Evolutionary conservation across 2,888 invertebrate genomes (phyloP).

Genomic region (Zeuzera pyrina): DNA sequence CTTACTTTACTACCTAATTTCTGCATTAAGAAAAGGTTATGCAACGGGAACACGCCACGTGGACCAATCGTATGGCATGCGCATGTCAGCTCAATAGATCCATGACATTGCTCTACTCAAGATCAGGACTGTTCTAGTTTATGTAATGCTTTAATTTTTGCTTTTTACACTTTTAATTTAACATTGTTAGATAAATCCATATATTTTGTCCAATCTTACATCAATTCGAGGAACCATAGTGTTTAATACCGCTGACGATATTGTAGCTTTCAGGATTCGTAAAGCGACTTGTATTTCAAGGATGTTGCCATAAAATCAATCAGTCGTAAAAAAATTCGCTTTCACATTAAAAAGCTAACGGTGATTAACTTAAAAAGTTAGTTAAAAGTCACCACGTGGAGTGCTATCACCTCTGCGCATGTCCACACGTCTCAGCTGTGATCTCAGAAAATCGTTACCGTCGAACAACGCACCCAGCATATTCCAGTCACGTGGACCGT

Average conservation of each 20-base stretch:
- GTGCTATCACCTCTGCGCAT: conserved; percentile 42
- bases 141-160: background rate
- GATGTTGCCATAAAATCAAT: too few species aligned
- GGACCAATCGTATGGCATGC: conserved; percentile 35
- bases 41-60: conserved; percentile 63
- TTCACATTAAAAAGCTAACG: conserved; percentile 15
- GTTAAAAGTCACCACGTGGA: conserved; percentile 45
- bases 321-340: too few species aligned
- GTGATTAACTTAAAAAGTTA: conserved; percentile 16
- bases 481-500: conserved; percentile 33
- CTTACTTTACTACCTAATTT: too few species aligned
- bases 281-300: too few species aligned
- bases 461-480: conserved; percentile 34
- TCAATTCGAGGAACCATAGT: too few species aligned
- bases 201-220: too few species aligned
- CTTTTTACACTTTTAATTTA: background rate
- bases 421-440: conserved; percentile 58
- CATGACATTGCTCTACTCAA: conserved; percentile 31
- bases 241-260: too few species aligned
- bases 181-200: too few species aligned
- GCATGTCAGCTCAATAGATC: conserved; percentile 39
- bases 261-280: too few species aligned
- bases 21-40: conserved; percentile 39
- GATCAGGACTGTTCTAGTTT: background rate
- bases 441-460: conserved; percentile 64